Conservation (phyloP, 2,797 vertebrate genomes). For the Acanthiza pusilla region DNA sequence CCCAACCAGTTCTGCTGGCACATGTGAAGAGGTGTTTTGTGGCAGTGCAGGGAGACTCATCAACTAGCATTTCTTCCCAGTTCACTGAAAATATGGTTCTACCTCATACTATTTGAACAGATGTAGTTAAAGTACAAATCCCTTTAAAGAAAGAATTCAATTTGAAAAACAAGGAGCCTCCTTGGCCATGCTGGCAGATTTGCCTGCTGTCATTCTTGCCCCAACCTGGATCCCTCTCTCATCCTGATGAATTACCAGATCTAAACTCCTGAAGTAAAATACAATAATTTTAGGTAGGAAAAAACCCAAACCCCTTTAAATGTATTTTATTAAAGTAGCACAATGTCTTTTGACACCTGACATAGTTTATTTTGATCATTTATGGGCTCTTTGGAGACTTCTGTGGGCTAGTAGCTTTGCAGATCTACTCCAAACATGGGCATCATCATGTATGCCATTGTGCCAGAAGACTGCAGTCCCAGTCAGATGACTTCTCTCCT, state of each 20-base stretch:
- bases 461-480: fast-evolving
- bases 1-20: neutral
- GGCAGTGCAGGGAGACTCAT: neutral
- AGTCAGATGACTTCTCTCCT: neutral
- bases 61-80: neutral
- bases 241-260: neutral
- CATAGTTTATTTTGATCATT: neutral
- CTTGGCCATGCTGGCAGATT: neutral
- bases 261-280: neutral
- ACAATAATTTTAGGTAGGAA: neutral
- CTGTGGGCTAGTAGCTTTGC: neutral
- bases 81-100: neutral
- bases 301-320: neutral
- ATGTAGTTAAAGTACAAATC: neutral
- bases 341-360: neutral
- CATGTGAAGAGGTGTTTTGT: neutral
- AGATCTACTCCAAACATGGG: neutral
- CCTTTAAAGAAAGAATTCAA: neutral
- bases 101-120: neutral
- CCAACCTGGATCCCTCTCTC: neutral
- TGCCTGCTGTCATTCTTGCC: neutral
- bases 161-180: neutral
- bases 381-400: neutral
- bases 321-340: neutral
- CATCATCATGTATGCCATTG: fast-evolving